Base-by-base conservation (phyloP, 2,113 vertebrate genomes). In the Acrocephalus kingi region DNA sequence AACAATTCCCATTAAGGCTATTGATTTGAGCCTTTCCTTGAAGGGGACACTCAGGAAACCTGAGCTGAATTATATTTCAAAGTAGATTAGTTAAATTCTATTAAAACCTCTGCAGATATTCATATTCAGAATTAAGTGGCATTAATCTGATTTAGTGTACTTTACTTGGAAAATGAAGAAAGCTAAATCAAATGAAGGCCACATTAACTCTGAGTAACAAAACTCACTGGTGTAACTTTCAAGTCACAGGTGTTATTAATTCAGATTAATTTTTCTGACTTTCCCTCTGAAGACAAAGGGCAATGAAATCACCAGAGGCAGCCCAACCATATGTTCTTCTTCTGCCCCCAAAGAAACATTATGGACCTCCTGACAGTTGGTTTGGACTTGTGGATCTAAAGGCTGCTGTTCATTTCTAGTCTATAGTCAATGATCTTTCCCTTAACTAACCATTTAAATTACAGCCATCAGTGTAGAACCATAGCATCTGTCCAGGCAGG, bases 11-110 rank as follows among this genome's bases (percentile, higher is more conserved):
- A 90, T 92, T 94, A 91, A 89, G 54, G 58, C 35, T 96, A 61
- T 87, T 92, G 87, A 94, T 87, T 54, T 18, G 79, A 95, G 80
- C 81, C 69, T 94, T 96, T 94, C 94, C 84, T 96, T 52, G 37
- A 95, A 93, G 89, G 69, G 87, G 64, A 82, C 69, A 66, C 64
- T 93, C 64, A 82, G 83, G 77, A 94, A 96, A 72, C 76, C 25
- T 87, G 56, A 89, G 55, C 33, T 84, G 84, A 96, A 95, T 95
- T 81, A 84, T 73, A 75, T 92, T 90, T 94, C 77, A 52, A 95
- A 94, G 66, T 75, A 87, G 84, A 92, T 94, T 64, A 89, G 84
- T 84, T 89, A 84, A 87, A 92, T 97, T 94, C 86, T 92, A 37
- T 90, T 92, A 95, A 92, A 63, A 48, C 31, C 37, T 49, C 77